Base-by-base conservation (phyloP, 2,888 invertebrate genomes). In the Temnothorax ravouxi region DNA sequence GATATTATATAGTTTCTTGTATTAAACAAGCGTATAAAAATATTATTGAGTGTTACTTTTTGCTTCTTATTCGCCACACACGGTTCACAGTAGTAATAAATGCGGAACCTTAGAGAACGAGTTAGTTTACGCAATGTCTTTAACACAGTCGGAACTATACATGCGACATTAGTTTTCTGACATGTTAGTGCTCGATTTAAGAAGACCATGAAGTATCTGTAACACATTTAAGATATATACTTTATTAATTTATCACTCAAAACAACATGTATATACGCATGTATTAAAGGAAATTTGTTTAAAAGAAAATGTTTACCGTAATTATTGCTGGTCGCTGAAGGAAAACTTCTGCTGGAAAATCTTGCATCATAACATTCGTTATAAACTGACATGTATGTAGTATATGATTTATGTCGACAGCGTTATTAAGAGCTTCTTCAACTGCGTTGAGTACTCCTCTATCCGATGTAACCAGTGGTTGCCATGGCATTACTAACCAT, bases 271-370 rank as follows among this genome's bases (percentile, higher is more conserved):
- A 44, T 41, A 41, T 21, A 41, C 11, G 21, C 21, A 54, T 9
- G 11, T 6, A 29, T 29, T 29, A 29, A 29, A 29, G 29, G 29
- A 29, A 44, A 15, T 21, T 41, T 2, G 8, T 66, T 21, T 62
- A 89, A 87, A 71, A 67, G 86, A 69, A 67, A 34, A 59, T 66
- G 83, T 54, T 92, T 95, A 97, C 97, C 94, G 95, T 95, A 54
- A 97, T 94, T 89, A 97, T 97, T 66, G 95, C 95, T 64, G 97
- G 97, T 89, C 97, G 95, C 92, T 98, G 98, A 41, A 98, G 95
- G 94, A 98, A 98, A 87, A 98, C 96, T 95, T 98, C 98, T 21
- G 97, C 96, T 50, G 98, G 97, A 94, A 98, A 98, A 95, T 98
- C 98, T 91, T 97, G 96, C 64, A 98, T 95, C 91, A 98, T 96